phyloP scores from a whole-genome alignment of 2,888 invertebrate species.

The Melieria omissa region DNA sequence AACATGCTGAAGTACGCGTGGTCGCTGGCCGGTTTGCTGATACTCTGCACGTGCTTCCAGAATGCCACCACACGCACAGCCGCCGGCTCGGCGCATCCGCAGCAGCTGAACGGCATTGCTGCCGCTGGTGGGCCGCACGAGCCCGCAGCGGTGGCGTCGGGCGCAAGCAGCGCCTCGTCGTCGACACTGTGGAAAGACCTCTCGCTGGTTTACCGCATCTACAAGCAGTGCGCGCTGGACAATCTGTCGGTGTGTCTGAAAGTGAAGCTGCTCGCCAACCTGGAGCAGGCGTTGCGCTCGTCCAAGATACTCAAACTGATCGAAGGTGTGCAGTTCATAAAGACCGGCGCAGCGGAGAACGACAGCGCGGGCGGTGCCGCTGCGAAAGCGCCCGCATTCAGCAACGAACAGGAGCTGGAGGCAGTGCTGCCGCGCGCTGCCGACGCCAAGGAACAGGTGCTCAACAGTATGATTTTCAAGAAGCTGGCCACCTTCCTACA shows the following conservation, averaged over 20 bases:
- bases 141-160: conserved; percentile 29
- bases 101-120: conserved; percentile 14
- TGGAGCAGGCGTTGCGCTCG: conserved; percentile 78
- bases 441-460: conserved; percentile 77
- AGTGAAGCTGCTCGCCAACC: conserved; percentile 79
- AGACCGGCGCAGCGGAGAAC: conserved; percentile 60
- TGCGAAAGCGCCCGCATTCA: conserved; percentile 37
- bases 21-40: conserved; percentile 55
- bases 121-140: not conserved
- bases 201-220: conserved; percentile 80
- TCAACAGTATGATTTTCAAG: conserved; percentile 81
- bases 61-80: conserved; percentile 49
- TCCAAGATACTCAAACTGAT: conserved; percentile 74
- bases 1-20: conserved; percentile 58
- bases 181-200: conserved; percentile 69
- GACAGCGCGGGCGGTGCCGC: conserved; percentile 62
- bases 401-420: conserved; percentile 74
- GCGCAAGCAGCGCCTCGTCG: conserved; percentile 52
- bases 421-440: conserved; percentile 79
- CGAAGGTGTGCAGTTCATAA: conserved; percentile 81
- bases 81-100: conserved; percentile 22
- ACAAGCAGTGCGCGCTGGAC: conserved; percentile 80
- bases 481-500: conserved; percentile 80
- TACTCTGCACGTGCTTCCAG: conserved; percentile 42
- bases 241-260: conserved; percentile 81